Evolutionary conservation across 2,113 vertebrate genomes (phyloP).

Genomic region (Ageneiosus marmoratus): DNA sequence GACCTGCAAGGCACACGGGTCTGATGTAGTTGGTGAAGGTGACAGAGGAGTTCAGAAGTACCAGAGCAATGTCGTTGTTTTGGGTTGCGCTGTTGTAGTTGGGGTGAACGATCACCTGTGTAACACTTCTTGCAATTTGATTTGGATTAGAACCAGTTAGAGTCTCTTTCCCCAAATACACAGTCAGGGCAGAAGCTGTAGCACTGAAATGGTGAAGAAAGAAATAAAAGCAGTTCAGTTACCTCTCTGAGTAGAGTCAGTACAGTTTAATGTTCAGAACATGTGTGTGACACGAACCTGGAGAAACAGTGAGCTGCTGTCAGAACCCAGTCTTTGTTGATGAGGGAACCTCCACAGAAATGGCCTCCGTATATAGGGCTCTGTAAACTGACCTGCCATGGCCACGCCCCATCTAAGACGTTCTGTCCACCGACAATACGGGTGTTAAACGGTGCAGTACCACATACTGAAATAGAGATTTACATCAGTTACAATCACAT

Average conservation of each 20-base stretch:
- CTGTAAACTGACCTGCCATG: slow-evolving; percentile 38
- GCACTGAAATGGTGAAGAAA: neutral
- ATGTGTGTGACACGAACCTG: slow-evolving; percentile 33
- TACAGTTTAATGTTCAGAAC: neutral
- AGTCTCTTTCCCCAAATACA: slow-evolving; percentile 49
- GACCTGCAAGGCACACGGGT: slow-evolving; percentile 75
- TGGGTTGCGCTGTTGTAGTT: slow-evolving; percentile 36
- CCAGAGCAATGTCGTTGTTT: slow-evolving; percentile 73
- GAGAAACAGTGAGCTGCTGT: slow-evolving; percentile 45
- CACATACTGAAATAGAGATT: neutral
- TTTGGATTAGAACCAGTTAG: neutral
- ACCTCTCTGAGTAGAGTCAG: neutral
- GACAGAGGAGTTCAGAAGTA: slow-evolving; percentile 60
- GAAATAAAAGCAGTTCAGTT: neutral
- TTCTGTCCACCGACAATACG: slow-evolving; percentile 4
- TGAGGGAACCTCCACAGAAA: slow-evolving; percentile 34
- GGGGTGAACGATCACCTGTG: slow-evolving; percentile 46
- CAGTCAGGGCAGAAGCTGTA: rapidly evolving
- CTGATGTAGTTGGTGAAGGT: slow-evolving; percentile 42
- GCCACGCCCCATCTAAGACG: neutral
- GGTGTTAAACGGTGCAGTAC: neutral
- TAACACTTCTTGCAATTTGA: neutral
- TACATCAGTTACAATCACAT: neutral
- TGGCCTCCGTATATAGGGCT: neutral
- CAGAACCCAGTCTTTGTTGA: slow-evolving; percentile 42